phyloP scores from a whole-genome alignment of 2,113 vertebrate species.

The Zosterops japonicus region DNA sequence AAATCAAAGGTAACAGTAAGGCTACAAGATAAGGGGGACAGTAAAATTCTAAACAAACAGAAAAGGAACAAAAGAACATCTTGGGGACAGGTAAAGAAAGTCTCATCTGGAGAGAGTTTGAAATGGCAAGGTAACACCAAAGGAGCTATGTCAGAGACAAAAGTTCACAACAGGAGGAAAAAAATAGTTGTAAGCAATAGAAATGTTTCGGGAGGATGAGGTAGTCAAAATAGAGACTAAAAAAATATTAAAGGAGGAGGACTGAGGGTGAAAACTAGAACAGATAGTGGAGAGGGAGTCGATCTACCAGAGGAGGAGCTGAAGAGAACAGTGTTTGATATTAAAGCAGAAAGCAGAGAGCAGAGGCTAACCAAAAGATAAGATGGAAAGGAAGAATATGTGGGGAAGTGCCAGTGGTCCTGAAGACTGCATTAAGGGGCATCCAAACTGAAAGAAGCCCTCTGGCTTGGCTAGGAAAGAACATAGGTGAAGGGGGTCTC shows the following conservation, averaged over 20 bases:
- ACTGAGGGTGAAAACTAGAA: neutral
- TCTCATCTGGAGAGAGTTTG: neutral
- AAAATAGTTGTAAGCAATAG: neutral
- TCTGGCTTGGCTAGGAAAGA: neutral
- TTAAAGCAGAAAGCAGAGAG: neutral
- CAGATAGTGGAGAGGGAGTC: neutral
- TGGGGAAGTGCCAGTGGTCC: neutral
- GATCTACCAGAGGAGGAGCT: neutral
- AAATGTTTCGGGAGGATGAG: neutral
- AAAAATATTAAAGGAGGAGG: constrained; percentile 1
- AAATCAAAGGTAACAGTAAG: neutral
- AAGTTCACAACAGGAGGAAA: neutral
- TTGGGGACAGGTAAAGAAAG: neutral
- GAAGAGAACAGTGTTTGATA: neutral
- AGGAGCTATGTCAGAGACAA: neutral
- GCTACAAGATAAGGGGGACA: neutral
- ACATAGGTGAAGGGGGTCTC: neutral
- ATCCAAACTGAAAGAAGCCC: neutral
- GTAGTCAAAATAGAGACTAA: constrained; percentile 17
- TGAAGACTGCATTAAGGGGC: neutral
- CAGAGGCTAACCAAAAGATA: neutral
- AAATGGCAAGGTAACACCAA: neutral
- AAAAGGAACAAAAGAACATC: neutral
- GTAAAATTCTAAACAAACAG: neutral
- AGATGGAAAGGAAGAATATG: neutral